These are phyloP conservation scores for Cephus cinctus DNA, from an alignment of 1,140 invertebrate species.

Conservation along the genomic window DNA sequence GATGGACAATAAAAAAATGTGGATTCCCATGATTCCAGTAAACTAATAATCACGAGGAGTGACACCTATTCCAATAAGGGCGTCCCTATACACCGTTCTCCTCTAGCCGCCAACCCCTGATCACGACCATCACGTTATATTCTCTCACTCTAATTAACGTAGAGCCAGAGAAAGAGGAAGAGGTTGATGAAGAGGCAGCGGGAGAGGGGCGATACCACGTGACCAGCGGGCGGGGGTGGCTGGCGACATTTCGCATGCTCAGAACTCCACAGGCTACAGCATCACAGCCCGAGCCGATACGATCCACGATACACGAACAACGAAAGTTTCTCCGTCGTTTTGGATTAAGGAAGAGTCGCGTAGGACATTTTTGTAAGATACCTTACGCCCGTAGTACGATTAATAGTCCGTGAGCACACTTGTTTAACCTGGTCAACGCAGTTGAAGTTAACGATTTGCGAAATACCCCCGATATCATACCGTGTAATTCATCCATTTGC, in stretches of 20 bases:
- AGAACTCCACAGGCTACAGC: slow-evolving; percentile 48
- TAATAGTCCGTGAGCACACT: too few relatives aligned
- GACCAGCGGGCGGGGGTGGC: slow-evolving; percentile 49
- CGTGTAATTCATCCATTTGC: background rate
- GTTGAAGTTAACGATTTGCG: too few relatives aligned
- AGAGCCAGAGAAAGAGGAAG: slow-evolving; percentile 11
- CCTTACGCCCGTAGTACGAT: too few relatives aligned
- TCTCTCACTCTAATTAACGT: slow-evolving; percentile 30
- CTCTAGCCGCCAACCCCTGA: background rate
- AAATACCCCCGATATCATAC: too few relatives aligned
- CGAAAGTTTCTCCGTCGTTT: too few relatives aligned
- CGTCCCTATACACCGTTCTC: slow-evolving; percentile 2
- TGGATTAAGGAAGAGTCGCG: too few relatives aligned
- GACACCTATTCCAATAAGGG: slow-evolving; percentile 34
- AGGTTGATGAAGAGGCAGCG: slow-evolving; percentile 3
- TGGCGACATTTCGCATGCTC: slow-evolving; percentile 52
- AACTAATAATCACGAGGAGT: slow-evolving; percentile 31
- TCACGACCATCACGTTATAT: slow-evolving; percentile 7
- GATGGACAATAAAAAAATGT: too few relatives aligned
- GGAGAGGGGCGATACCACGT: slow-evolving; percentile 38
- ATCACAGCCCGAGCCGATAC: slow-evolving; percentile 7
- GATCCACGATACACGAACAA: slow-evolving; percentile 10
- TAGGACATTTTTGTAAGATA: too few relatives aligned
- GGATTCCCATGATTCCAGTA: slow-evolving; percentile 27
- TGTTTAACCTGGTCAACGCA: too few relatives aligned